Conservation (phyloP, 2,113 vertebrate species). For the Xiphophorus maculatus region DNA sequence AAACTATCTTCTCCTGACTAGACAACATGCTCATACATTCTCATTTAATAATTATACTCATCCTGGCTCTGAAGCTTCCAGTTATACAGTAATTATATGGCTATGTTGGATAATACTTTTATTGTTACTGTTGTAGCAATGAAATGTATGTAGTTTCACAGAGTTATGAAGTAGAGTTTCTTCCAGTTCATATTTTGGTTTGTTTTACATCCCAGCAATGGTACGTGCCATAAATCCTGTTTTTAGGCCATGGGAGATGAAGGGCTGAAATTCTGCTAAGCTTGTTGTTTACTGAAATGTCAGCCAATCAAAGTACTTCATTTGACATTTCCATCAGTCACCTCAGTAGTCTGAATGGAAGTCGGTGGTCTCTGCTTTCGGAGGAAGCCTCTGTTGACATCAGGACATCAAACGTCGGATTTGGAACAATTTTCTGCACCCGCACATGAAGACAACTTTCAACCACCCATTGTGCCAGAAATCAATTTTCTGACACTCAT, state of each 20-base stretch:
- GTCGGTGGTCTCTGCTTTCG: constrained; percentile 45
- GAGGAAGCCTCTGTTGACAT: constrained; percentile 17
- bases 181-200: neutral
- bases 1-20: constrained; percentile 3
- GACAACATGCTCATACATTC: neutral
- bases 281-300: constrained; percentile 43
- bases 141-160: constrained; percentile 7
- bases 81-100: constrained; percentile 31
- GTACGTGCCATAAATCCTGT: neutral
- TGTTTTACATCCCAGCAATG: neutral
- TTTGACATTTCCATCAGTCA: constrained; percentile 56
- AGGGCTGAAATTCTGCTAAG: constrained; percentile 8
- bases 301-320: constrained; percentile 41
- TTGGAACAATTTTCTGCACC: constrained; percentile 14
- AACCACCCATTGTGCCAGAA: neutral
- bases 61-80: constrained; percentile 29
- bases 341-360: neutral
- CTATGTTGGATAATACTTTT: constrained; percentile 29
- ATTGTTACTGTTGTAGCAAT: constrained; percentile 8
- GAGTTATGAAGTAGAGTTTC: constrained; percentile 4
- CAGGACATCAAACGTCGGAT: neutral
- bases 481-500: constrained; percentile 4
- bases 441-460: neutral
- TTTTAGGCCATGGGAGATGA: neutral
- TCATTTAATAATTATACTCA: constrained; percentile 9